Conservation (phyloP, 2,888 invertebrate genomes). For the Macaria liturata region DNA sequence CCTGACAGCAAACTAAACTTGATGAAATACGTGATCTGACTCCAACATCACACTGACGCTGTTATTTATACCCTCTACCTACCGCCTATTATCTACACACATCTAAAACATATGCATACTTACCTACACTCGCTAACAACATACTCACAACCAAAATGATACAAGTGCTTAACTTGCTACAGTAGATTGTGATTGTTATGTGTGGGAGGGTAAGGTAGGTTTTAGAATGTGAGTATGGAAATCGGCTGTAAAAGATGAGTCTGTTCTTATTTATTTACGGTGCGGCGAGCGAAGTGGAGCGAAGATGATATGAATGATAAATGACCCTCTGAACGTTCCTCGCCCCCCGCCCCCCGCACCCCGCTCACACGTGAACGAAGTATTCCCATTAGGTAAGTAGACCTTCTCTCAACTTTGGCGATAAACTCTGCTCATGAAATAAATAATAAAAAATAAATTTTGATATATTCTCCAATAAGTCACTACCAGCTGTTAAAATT, state of each 20-base stretch:
- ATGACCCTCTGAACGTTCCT: conserved; percentile 75
- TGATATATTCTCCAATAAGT: no score
- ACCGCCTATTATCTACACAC: conserved; percentile 62
- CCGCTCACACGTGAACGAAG: conserved; percentile 77
- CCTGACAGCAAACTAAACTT: conserved; percentile 36
- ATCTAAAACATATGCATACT: conserved; percentile 76
- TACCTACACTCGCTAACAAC: conserved; percentile 66
- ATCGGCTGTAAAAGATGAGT: conserved; percentile 81
- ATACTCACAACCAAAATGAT: conserved; percentile 39
- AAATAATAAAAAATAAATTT: no score
- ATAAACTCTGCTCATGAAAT: conserved; percentile 50
- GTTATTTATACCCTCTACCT: conserved; percentile 43
- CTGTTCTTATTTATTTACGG: conserved; percentile 84
- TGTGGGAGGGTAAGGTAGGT: conserved; percentile 31
- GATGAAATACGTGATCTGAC: conserved; percentile 56
- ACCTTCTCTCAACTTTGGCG: conserved; percentile 65
- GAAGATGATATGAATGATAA: conserved; percentile 84
- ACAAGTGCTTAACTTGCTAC: conserved; percentile 33
- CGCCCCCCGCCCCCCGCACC: conserved; percentile 43
- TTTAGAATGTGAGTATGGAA: conserved; percentile 30
- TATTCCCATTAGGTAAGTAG: conserved; percentile 64
- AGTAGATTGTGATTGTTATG: conserved; percentile 40
- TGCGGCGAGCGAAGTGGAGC: conserved; percentile 84
- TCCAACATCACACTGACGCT: conserved; percentile 39
- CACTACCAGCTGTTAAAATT: no score